Evolutionary conservation across 2,113 vertebrate species (phyloP), one percentile per base, ranked within the genome.

Genomic region (Salvelinus alpinus): DNA sequence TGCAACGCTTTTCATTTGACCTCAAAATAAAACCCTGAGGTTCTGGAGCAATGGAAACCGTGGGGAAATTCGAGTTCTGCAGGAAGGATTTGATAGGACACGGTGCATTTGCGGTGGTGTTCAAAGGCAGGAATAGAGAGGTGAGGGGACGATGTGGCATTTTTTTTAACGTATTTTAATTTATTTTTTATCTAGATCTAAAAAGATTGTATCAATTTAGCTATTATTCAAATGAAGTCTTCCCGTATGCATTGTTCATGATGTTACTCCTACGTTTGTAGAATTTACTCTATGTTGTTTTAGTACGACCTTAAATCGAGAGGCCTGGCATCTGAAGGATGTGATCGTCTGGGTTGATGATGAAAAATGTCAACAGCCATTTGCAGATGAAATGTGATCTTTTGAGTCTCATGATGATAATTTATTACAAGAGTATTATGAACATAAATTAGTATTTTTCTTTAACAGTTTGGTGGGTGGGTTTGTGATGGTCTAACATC

Each of bases 31-130:
- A 31, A 64, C 1, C 62, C 5, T 1, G 74, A 7, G 47, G 47
- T 75, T 38, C 44, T 44, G 27, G 51, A 57, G 71, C 8, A 0
- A 95, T 97, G 94, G 97, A 99, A 93, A 93, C 94, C 14, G 96
- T 98, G 85, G 97, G 97, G 72, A 96, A 95, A 91, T 99, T 99
- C 89, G 97, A 99, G 94, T 99, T 98, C 92, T 97, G 95, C 84
- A 94, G 96, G 81, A 99, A 99, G 89, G 97, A 99, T 88, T 87
- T 99, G 67, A 96, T 99, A 85, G 97, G 97, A 72, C 97, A 99
- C 85, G 97, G 97, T 76, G 97, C 97, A 74, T 99, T 98, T 87
- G 97, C 97, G 1, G 97, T 99, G 76, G 97, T 99, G 60, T 99
- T 96, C 85, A 98, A 97, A 93, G 97, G 97, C 81, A 93, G 96